phyloP scores from a whole-genome alignment of 2,888 invertebrate genomes.

The Zele albiditarsus region DNA sequence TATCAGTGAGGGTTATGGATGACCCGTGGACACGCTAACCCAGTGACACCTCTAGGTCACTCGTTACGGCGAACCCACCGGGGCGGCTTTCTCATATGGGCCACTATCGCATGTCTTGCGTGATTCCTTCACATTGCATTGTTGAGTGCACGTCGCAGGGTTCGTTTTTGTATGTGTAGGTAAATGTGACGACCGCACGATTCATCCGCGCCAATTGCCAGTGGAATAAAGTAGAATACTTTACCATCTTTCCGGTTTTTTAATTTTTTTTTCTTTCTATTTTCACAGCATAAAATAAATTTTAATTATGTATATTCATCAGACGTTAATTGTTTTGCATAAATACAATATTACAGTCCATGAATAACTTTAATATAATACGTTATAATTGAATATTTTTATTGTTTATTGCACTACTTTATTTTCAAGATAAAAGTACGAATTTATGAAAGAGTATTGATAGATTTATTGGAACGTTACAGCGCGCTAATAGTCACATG shows the following conservation, averaged over 20 bases:
- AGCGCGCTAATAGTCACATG: not conserved
- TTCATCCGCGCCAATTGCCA: conserved; percentile 2
- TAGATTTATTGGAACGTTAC: not conserved
- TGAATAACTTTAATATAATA: not conserved
- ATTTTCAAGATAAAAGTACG: not conserved
- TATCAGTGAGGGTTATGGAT: conserved; percentile 66
- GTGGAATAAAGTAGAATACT: conserved; percentile 1
- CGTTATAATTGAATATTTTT: not conserved
- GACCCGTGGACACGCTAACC: conserved; percentile 69
- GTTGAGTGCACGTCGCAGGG: conserved; percentile 15
- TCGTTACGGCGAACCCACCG: conserved; percentile 45
- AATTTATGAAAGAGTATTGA: not conserved
- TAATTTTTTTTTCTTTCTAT: not conserved
- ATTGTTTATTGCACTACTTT: not conserved
- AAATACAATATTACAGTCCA: too few relatives aligned
- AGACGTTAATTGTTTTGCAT: too few relatives aligned
- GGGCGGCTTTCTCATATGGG: conserved; percentile 34
- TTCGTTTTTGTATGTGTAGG: not conserved
- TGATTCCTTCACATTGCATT: conserved; percentile 37
- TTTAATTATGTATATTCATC: not conserved
- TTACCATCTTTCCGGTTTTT: conserved; percentile 13
- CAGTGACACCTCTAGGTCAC: conserved; percentile 71
- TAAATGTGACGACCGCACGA: not conserved
- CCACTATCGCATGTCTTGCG: conserved; percentile 41
- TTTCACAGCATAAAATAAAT: not conserved